phyloP scores from a whole-genome alignment of 2,888 invertebrate genomes.

The Cordilura impudica region DNA sequence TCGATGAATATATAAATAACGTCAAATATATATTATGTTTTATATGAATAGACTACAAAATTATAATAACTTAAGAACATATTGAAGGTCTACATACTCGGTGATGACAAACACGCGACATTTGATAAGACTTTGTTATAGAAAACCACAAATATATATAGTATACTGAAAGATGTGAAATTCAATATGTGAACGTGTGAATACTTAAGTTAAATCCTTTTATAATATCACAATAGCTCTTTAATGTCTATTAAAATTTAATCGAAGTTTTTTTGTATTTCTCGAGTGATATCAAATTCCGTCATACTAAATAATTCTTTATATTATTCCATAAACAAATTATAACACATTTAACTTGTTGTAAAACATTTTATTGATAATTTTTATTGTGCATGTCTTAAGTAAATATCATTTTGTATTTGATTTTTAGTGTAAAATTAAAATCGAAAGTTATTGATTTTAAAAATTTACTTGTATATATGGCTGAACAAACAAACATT shows the following conservation, averaged over 20 bases:
- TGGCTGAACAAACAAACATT: no score
- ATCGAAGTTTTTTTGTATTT: not conserved
- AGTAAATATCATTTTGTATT: no score
- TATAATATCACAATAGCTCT: not conserved
- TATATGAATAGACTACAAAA: not conserved
- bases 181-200: not conserved
- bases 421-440: not conserved
- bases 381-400: no score
- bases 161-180: not conserved
- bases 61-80: not conserved
- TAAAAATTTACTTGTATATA: no score
- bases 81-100: not conserved
- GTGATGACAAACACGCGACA: constrained; percentile 20
- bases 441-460: not conserved
- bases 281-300: not conserved
- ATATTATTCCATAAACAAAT: not conserved
- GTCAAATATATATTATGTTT: not conserved
- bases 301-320: not conserved
- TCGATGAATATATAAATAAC: not conserved
- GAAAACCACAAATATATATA: not conserved
- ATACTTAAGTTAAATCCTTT: not conserved
- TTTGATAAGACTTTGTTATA: constrained; percentile 1
- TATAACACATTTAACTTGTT: not conserved
- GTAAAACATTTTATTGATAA: constrained; percentile 11
- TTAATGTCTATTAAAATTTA: not conserved